Evolutionary conservation across 2,888 invertebrate genomes (phyloP), one percentile per base, ranked within the genome.

Genomic region (Drosophila lacicola): DNA sequence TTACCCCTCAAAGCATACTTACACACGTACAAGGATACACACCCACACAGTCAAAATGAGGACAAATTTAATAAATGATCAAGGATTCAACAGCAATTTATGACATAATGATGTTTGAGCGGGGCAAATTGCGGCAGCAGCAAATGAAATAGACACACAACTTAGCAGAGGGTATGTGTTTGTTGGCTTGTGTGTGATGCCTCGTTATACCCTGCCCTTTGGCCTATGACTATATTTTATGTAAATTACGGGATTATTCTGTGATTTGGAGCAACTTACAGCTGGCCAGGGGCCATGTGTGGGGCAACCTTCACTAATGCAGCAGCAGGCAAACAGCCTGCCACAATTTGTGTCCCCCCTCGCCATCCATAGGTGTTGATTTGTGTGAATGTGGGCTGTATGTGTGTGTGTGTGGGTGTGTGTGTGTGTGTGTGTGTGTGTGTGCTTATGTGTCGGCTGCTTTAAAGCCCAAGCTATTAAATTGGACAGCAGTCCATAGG

Each of bases 21-120:
- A 44, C 44, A 44, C 13, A 47, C 29, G 34, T 11, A 46, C n/a
- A 55, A 29, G 54, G 47, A 39, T 37, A 25, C 45, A 41, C 58
- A 39, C 44, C 44, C 44, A 42, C 14, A 37, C 47, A 34, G 36
- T 36, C 39, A 51, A 70, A 75, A 76, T 73, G 70, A 46, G 64
- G 37, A 84, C 78, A 78, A 78, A 80, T 88, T 88, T 89, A 90
- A 89, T 81, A 89, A 89, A 90, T 90, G 90, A 81, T 81, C 85
- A 74, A 82, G 82, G 89, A 90, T 89, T 89, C 82, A 82, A 79
- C 71, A 66, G 60, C 90, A 83, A 90, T 90, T 88, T 90, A 80
- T 78, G 84, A 51, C 78, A 89, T 90, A 89, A 88, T 84, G 85
- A 79, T 76, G 72, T 72, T 87, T 81, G 77, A 87, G 72, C 78